Percentiles rank a stretch among this genome's conserved stretches.
phyloP scores from a whole-genome alignment of 2,113 vertebrate genomes.

The Astur gentilis region DNA sequence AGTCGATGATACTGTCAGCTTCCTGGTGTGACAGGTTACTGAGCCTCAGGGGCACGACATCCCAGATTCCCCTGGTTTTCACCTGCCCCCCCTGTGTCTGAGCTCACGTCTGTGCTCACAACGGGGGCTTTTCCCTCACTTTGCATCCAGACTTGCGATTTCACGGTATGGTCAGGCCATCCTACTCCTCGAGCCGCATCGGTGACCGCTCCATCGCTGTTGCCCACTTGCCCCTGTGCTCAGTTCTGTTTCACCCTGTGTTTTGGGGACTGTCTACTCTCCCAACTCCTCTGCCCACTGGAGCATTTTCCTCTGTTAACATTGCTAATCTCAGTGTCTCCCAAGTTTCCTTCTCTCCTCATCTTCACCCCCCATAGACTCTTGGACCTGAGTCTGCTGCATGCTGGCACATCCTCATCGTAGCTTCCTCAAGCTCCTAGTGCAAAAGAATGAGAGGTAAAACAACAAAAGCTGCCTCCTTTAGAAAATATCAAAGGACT shows the following conservation, averaged over 20 bases:
- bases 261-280: neutral
- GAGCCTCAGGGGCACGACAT: neutral
- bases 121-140: neutral
- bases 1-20: neutral
- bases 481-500: neutral
- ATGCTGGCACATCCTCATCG: accelerated
- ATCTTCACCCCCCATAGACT: neutral
- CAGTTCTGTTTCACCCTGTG: neutral
- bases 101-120: neutral
- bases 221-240: neutral
- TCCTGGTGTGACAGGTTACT: neutral
- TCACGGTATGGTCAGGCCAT: accelerated
- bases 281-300: neutral
- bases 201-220: accelerated
- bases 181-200: neutral
- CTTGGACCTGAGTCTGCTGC: neutral
- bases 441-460: neutral
- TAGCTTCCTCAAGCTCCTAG: neutral
- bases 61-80: neutral
- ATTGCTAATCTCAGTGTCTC: neutral
- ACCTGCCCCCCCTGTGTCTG: neutral
- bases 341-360: neutral
- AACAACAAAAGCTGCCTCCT: neutral
- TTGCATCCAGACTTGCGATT: neutral
- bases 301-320: neutral